Evolutionary conservation across 2,113 vertebrate genomes (phyloP).

Genomic region (Muntiacus muntjak): DNA sequence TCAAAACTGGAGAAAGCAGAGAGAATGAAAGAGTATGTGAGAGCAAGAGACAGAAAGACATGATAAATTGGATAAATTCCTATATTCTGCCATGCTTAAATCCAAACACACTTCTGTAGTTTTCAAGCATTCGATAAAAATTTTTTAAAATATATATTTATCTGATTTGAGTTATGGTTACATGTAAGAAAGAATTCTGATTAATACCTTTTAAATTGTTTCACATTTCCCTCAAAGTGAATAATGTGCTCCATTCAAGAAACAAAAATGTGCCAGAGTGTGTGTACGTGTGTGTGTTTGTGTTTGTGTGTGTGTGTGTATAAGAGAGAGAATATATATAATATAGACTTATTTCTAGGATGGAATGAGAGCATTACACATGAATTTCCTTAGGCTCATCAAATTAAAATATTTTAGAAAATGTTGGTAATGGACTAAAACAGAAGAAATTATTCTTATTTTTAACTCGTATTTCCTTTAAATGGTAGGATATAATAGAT

Average conservation of each 20-base stretch:
- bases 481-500: neutral
- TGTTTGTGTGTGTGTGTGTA: neutral
- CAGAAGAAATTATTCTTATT: neutral
- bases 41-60: neutral
- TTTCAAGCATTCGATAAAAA: neutral
- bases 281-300: neutral
- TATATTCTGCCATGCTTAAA: neutral
- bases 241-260: neutral
- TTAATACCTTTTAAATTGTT: neutral
- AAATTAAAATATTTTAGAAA: neutral
- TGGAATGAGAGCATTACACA: neutral
- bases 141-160: neutral
- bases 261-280: neutral
- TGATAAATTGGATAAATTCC: neutral
- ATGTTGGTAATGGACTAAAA: neutral
- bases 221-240: neutral
- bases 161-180: neutral
- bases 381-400: neutral
- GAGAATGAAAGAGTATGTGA: neutral
- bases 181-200: neutral
- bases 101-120: neutral
- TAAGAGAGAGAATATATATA: neutral
- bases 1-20: neutral
- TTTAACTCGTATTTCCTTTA: neutral
- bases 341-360: neutral